Base-by-base conservation (phyloP, 2,888 invertebrate species). In the Tipula vernalis region DNA sequence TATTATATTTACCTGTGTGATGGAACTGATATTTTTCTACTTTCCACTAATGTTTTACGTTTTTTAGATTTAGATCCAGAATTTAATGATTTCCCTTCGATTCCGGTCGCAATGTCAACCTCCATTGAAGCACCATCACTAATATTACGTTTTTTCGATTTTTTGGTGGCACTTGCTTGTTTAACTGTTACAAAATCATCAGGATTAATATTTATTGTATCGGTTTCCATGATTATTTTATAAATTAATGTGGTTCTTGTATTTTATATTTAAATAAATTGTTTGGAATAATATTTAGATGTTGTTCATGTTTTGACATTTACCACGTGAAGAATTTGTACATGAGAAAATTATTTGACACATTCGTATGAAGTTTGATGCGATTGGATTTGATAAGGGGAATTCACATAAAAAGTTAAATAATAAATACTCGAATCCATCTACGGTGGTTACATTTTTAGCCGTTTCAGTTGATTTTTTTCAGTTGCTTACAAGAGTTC, bases 21-120 rank as follows among this genome's bases (percentile, higher is more conserved):
- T 13, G 99, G 99, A n/a, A 99, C 98, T 6, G 96, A 92, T 51
- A 99, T 92, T 92, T 95, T 96, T 88, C 96, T 92, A 90, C 95
- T 92, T 90, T 95, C 94, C 85, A 93, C 92, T 83, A 92, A 91
- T 88, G 92, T 93, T 88, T 91, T 93, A 86, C 92, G 93, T 0
- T 92, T 90, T 88, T 92, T 94, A 0, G 92, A 91, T 90, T 92
- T 87, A 89, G 91, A 89, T 89, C 92, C 87, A 10, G 12, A 71
- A 90, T 92, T 91, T 36, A 89, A 88, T 36, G 88, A 89, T 86
- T 90, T 92, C 13, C 94, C 94, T 90, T 94, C 92, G 87, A 95
- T 94, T 2, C 94, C 95, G 89, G 94, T 94, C 42, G 94, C 93
- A 87, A 92, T 92, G 87, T 95, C 96, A 0, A 95, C 93, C 90